A percentile compares a stretch with the other conserved stretches of the same genome.
These are phyloP conservation scores for Temnothorax unifasciatus DNA, from an alignment of 2,888 invertebrate species.

Conservation along the genomic window DNA sequence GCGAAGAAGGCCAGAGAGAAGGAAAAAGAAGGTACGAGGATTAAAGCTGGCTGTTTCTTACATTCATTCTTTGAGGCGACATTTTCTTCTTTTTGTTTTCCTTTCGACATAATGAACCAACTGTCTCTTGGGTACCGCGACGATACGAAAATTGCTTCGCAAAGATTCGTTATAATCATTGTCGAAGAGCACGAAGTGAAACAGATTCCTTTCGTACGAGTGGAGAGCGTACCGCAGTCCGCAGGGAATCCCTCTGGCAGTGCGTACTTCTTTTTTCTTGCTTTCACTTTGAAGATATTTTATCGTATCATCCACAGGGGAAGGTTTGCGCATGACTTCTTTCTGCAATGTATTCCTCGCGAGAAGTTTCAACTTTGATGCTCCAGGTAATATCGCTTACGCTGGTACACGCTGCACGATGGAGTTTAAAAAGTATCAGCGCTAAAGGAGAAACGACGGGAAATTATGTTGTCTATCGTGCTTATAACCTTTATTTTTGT, in stretches of 20 bases:
- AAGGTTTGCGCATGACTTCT: conserved; percentile 49
- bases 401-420: conserved; percentile 9
- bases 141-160: conserved; percentile 19
- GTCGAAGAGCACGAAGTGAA: conserved; percentile 36
- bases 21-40: background rate
- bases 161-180: conserved; percentile 44
- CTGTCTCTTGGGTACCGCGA: conserved; percentile 5
- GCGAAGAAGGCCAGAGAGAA: background rate
- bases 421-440: conserved; percentile 35
- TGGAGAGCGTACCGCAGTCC: conserved; percentile 16
- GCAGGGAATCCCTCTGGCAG: conserved; percentile 27
- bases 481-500: background rate
- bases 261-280: conserved; percentile 20
- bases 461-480: conserved; percentile 29
- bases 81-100: background rate
- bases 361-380: conserved; percentile 52
- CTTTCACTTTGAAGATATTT: conserved; percentile 51
- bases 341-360: conserved; percentile 45
- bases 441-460: conserved; percentile 18
- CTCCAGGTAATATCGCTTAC: conserved; percentile 43
- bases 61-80: background rate
- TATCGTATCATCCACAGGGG: conserved; percentile 47
- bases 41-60: conserved; percentile 19
- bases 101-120: background rate
- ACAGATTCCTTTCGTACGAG: conserved; percentile 30